Evolutionary conservation across 1,140 invertebrate genomes (phyloP).

Genomic region (Gonatopus flavifemur): DNA sequence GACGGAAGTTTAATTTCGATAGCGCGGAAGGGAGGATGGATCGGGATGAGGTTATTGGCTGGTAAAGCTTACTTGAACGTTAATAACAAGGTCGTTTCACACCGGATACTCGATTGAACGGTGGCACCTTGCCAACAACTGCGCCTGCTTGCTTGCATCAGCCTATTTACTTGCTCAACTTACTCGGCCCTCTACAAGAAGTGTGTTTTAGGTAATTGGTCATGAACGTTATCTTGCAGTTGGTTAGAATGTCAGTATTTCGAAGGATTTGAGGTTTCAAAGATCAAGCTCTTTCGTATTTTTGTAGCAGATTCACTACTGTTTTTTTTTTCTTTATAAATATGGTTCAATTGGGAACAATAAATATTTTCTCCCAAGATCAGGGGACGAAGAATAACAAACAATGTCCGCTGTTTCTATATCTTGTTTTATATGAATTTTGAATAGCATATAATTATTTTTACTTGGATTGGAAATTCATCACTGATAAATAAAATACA

Average conservation of each 20-base stretch:
- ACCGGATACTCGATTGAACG: conserved; percentile 32
- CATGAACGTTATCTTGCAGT: conserved; percentile 42
- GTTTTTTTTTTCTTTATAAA: no score
- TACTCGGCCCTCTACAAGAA: conserved; percentile 26
- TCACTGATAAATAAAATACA: no score
- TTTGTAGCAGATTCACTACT: no score
- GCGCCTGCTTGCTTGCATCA: conserved; percentile 2
- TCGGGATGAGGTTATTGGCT: conserved; percentile 16
- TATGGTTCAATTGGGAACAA: no score
- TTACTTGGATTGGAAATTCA: no score
- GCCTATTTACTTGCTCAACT: not conserved
- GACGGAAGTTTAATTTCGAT: not conserved
- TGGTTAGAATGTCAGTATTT: conserved; percentile 1
- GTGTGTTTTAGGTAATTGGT: conserved; percentile 42
- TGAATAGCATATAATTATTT: no score
- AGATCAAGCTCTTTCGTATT: no score
- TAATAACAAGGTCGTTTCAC: conserved; percentile 39
- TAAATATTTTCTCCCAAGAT: no score
- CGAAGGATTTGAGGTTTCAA: no score
- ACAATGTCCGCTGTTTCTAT: no score
- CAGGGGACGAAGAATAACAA: no score
- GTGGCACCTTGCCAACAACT: conserved; percentile 36
- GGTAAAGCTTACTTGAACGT: conserved; percentile 36
- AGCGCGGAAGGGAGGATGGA: not conserved
- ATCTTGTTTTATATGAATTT: no score